Conservation (phyloP, 2,113 vertebrate genomes). For the Phalacrocorax brasilianus region DNA sequence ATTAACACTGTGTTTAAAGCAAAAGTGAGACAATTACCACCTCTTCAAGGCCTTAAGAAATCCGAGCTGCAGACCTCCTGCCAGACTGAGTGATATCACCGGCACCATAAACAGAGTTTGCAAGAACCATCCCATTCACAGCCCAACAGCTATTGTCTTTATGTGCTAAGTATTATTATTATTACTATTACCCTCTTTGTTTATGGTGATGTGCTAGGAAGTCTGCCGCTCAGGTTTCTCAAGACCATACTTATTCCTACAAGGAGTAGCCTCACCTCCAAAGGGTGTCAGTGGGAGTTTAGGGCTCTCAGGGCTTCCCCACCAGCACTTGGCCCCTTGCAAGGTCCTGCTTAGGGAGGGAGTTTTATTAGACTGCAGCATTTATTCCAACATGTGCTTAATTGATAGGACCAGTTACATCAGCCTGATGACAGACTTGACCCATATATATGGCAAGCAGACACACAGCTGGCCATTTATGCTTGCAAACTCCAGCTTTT, state of each 20-base stretch:
- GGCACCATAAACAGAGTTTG: not conserved
- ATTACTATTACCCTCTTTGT: not conserved
- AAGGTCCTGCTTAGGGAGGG: too few relatives aligned
- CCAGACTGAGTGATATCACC: not conserved
- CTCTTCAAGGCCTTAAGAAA: constrained; percentile 37
- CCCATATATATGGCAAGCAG: not conserved
- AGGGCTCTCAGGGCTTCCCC: not conserved
- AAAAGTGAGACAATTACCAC: constrained; percentile 49
- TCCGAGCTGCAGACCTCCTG: not conserved
- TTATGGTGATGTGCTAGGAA: not conserved
- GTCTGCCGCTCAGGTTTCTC: not conserved
- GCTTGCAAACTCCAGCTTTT: not conserved
- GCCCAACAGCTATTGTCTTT: not conserved
- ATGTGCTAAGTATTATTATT: not conserved
- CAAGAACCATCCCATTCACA: not conserved
- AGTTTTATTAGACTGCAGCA: too few relatives aligned
- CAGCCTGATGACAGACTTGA: too few relatives aligned
- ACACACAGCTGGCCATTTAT: not conserved
- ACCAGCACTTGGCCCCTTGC: too few relatives aligned
- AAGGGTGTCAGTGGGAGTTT: not conserved
- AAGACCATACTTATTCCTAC: not conserved
- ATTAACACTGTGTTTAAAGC: not conserved
- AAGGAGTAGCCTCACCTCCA: not conserved
- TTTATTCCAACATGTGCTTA: too few relatives aligned
- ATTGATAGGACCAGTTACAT: too few relatives aligned